Conservation (phyloP, 2,888 invertebrate species). For the Euplexia lucipara region DNA sequence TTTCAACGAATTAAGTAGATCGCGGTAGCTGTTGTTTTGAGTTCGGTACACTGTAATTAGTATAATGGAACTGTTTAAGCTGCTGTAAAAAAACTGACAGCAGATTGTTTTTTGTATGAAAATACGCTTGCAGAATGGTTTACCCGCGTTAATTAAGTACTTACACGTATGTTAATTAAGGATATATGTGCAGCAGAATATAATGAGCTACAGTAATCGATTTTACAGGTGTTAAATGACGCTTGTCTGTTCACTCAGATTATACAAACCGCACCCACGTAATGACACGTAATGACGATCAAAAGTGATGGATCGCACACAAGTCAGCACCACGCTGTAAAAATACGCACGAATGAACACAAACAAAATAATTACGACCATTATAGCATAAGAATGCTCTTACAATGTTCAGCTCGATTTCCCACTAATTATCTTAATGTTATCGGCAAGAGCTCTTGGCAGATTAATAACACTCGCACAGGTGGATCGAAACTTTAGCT, state of each 20-base stretch:
- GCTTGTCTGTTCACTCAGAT: conserved; percentile 32
- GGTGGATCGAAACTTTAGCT: no score
- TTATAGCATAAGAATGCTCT: conserved; percentile 42
- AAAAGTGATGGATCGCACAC: conserved; percentile 37
- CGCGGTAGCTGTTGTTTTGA: conserved; percentile 9
- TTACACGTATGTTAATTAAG: conserved; percentile 24
- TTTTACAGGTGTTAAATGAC: conserved; percentile 50
- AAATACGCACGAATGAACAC: conserved; percentile 23
- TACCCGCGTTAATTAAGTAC: background rate
- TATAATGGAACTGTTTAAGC: background rate
- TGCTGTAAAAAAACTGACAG: background rate
- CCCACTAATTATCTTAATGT: conserved; percentile 37
- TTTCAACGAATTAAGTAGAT: conserved; percentile 15
- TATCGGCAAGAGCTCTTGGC: background rate
- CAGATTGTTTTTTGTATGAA: conserved; percentile 3
- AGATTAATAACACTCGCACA: background rate
- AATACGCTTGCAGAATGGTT: background rate
- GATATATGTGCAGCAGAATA: conserved; percentile 7
- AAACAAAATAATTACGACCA: conserved; percentile 21
- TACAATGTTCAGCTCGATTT: conserved; percentile 41
- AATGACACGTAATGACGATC: conserved; percentile 38
- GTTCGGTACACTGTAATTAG: background rate
- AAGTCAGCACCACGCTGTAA: conserved; percentile 16
- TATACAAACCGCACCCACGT: conserved; percentile 24
- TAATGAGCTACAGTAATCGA: conserved; percentile 39